Evolutionary conservation across 2,797 vertebrate species (phyloP), one percentile per base, ranked within the genome.

Genomic region (Oryzias sinensis): DNA sequence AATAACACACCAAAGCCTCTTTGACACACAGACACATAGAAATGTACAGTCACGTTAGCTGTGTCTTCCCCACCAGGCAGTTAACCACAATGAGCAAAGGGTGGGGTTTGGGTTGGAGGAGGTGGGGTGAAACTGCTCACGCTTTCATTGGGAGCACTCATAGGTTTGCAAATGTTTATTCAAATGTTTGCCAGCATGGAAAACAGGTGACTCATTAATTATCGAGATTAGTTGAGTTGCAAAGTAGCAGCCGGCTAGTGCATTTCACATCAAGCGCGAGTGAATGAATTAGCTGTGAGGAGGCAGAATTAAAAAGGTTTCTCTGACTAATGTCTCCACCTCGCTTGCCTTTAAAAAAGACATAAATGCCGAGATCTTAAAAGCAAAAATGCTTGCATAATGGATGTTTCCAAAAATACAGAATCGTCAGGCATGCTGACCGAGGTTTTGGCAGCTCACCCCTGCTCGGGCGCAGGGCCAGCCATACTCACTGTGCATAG

Each of bases 391-490:
- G 77, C 82, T 85, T 82, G 84, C 74, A 81, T 91, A 90, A 90
- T 91, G 74, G 83, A 77, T 86, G 81, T 86, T 89, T 90, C 85
- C 82, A 87, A 90, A 91, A 88, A 88, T 89, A 87, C 68, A 83
- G 85, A 64, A 79, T 65, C 79, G 77, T 86, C 83, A 86, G 76
- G 80, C 86, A 52, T 15, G 67, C 83, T 87, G 87, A 80, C 87
- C 51, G 46, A 81, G 77, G 76, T 71, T 84, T 82, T 91, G 89
- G 89, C 84, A 11, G 61, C 2, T 8, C 24, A 70, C 88, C 80
- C 58, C 29, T 25, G 62, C 49, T 14, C 45, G 80, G 79, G 84
- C 72, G 42, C 53, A 4, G 55, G 40, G 84, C 88, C 88, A 88
- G 68, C 43, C 56, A 11, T 61, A 85, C 86, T 78, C 63, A 18